A percentile compares a stretch with the other conserved stretches of the same genome.
These are phyloP conservation scores for Microcebus ravelobensis DNA, from an alignment of 2,113 vertebrate genomes.

Conservation along the genomic window DNA sequence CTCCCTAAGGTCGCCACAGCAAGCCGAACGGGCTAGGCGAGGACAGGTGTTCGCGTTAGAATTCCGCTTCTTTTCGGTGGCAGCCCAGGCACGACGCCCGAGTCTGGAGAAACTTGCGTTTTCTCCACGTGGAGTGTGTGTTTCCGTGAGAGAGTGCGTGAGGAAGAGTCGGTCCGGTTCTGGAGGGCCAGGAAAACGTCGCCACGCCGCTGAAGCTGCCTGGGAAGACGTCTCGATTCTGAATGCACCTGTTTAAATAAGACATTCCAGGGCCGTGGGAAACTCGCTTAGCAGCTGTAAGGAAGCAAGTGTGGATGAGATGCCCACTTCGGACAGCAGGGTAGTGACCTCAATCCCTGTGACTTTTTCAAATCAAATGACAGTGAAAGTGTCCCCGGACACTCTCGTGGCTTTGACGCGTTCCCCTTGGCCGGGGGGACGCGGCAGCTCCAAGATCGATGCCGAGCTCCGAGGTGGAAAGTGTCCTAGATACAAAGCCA, in stretches of 20 bases:
- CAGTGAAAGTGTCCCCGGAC: neutral
- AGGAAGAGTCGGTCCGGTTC: neutral
- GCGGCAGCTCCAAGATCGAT: neutral
- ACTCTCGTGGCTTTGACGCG: neutral
- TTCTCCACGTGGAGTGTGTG: too few relatives aligned
- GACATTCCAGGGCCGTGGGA: neutral
- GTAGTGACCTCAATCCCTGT: too few relatives aligned
- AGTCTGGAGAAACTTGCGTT: too few relatives aligned
- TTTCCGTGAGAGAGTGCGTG: rapidly evolving
- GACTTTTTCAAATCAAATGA: too few relatives aligned
- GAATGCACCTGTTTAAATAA: neutral
- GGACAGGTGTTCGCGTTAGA: neutral
- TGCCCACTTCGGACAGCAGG: neutral
- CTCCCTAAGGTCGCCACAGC: neutral
- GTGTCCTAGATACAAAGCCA: neutral
- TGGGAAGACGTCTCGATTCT: neutral
- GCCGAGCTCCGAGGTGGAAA: neutral
- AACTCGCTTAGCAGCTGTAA: neutral
- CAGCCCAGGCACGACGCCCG: too few relatives aligned
- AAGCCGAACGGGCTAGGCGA: neutral
- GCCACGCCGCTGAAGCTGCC: neutral
- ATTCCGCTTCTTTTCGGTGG: neutral
- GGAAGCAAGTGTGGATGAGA: neutral
- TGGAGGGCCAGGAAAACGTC: too few relatives aligned
- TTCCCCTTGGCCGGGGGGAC: neutral